These are phyloP conservation scores for Drosophila mulleri DNA, from an alignment of 2,888 invertebrate species.

Conservation along the genomic window DNA sequence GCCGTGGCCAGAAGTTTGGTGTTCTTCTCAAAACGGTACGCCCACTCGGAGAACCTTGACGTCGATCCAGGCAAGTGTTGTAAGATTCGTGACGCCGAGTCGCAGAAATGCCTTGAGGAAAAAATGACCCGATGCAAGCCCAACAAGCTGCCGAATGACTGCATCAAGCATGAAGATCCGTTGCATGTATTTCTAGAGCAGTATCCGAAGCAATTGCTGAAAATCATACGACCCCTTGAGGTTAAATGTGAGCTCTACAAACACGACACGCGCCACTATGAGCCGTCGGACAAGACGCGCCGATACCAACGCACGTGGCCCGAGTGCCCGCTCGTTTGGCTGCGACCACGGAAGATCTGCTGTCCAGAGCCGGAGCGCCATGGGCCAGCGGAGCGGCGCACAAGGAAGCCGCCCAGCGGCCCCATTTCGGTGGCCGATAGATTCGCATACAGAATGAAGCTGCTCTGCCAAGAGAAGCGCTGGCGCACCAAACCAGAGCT, in stretches of 20 bases:
- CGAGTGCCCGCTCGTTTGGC: slow-evolving; percentile 44
- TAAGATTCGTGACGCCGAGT: slow-evolving; percentile 14
- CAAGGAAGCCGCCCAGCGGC: neutral
- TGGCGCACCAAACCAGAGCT: fast-evolving
- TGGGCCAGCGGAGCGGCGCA: slow-evolving; percentile 31
- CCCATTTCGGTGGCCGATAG: slow-evolving; percentile 15
- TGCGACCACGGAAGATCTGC: slow-evolving; percentile 45
- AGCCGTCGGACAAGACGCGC: slow-evolving; percentile 47
- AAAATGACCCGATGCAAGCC: neutral
- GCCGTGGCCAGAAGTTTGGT: neutral
- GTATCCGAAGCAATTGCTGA: slow-evolving; percentile 36
- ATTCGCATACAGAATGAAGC: slow-evolving; percentile 21
- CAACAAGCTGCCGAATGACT: neutral
- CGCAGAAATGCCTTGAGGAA: neutral
- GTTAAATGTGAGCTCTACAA: slow-evolving; percentile 27
- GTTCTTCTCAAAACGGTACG: neutral
- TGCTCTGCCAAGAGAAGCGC: slow-evolving; percentile 1
- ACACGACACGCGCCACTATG: slow-evolving; percentile 35
- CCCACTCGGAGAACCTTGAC: slow-evolving; percentile 48
- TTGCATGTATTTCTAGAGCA: fast-evolving
- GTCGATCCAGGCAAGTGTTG: slow-evolving; percentile 25
- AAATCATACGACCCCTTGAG: slow-evolving; percentile 7
- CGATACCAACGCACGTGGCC: slow-evolving; percentile 56
- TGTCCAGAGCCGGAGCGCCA: slow-evolving; percentile 36
- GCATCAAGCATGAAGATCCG: neutral